phyloP scores from a whole-genome alignment of 2,888 invertebrate species.

The Orchesella flavescens region DNA sequence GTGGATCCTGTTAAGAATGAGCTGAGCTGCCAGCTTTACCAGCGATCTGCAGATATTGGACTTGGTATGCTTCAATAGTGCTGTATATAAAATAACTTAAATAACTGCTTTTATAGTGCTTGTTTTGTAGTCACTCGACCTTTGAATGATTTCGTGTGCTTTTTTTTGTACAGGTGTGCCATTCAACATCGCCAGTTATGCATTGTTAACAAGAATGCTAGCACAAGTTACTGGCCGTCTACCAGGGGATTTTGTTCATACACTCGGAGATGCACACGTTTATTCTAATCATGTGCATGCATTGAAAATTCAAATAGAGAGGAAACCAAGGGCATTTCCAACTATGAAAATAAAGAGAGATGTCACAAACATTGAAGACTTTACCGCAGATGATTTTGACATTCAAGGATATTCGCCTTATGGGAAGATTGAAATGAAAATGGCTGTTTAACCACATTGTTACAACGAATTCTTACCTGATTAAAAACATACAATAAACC shows the following conservation, averaged over 20 bases:
- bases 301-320: conserved; percentile 84
- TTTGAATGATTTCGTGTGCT: too few relatives aligned
- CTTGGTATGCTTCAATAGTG: conserved; percentile 80
- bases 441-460: conserved; percentile 83
- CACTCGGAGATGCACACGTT: conserved; percentile 95
- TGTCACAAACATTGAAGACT: conserved; percentile 88
- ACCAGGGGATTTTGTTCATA: conserved; percentile 95
- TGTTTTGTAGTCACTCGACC: too few relatives aligned
- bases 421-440: conserved; percentile 92
- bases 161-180: conserved; percentile 66
- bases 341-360: conserved; percentile 84
- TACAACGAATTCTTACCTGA: too few relatives aligned
- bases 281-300: conserved; percentile 92
- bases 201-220: conserved; percentile 94
- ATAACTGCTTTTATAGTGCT: too few relatives aligned
- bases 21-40: conserved; percentile 93
- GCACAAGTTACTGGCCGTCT: conserved; percentile 94
- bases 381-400: conserved; percentile 87
- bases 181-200: conserved; percentile 95
- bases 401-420: conserved; percentile 89
- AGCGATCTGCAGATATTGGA: conserved; percentile 97
- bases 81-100: too few relatives aligned
- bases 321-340: conserved; percentile 88
- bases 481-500: too few relatives aligned
- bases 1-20: conserved; percentile 82